phyloP scores from a whole-genome alignment of 2,113 vertebrate species.

The Oryzias javanicus region DNA sequence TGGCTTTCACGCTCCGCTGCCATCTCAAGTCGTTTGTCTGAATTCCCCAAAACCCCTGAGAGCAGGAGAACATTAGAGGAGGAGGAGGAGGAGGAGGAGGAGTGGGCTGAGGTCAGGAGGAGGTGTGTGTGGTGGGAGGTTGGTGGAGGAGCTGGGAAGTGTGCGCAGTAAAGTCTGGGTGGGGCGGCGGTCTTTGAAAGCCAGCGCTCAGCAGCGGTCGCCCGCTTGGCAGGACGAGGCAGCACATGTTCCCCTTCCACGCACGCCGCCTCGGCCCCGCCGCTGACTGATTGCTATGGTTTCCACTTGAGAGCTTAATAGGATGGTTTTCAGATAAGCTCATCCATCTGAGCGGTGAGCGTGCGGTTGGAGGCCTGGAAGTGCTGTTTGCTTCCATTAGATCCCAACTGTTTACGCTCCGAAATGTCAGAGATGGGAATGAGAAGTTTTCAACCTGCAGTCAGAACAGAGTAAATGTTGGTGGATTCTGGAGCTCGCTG shows the following conservation, averaged over 20 bases:
- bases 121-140: constrained; percentile 42
- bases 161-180: constrained; percentile 30
- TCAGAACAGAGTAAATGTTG: too few species aligned
- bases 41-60: constrained; percentile 58
- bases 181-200: constrained; percentile 49
- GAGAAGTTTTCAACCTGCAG: not conserved
- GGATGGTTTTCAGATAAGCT: constrained; percentile 20
- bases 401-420: not conserved
- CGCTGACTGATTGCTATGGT: constrained; percentile 29
- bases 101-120: constrained; percentile 50
- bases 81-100: constrained; percentile 10
- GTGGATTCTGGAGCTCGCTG: too few species aligned
- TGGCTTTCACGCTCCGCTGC: constrained; percentile 55
- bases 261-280: constrained; percentile 10
- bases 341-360: constrained; percentile 8
- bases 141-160: constrained; percentile 11
- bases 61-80: constrained; percentile 40
- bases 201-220: constrained; percentile 19
- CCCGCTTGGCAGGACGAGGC: constrained; percentile 23
- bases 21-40: constrained; percentile 65
- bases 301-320: constrained; percentile 23
- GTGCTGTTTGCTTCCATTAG: not conserved
- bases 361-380: not conserved
- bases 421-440: not conserved
- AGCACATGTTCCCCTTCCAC: constrained; percentile 37